Evolutionary conservation across 2,888 invertebrate species (phyloP).

Genomic region (Orthosia gracilis): DNA sequence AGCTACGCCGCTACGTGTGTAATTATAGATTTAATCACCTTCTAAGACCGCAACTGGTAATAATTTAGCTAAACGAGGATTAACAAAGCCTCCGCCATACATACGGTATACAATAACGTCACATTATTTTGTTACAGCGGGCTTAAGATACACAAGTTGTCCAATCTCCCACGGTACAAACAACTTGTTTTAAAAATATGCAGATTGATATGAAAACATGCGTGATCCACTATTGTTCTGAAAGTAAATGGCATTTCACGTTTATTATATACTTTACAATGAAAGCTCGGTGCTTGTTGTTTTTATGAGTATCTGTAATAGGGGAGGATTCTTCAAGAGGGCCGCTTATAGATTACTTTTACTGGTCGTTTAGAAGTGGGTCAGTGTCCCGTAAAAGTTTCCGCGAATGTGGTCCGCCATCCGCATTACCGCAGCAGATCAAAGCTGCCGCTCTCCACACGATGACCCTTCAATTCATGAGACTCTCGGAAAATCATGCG

Average conservation of each 20-base stretch:
- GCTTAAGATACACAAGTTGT: constrained; percentile 50
- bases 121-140: constrained; percentile 30
- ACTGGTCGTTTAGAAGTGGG: constrained; percentile 83
- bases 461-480: constrained; percentile 76
- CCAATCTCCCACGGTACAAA: constrained; percentile 57
- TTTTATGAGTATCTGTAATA: constrained; percentile 62
- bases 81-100: constrained; percentile 43
- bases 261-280: constrained; percentile 60
- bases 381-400: constrained; percentile 89
- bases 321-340: constrained; percentile 75
- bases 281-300: constrained; percentile 49
- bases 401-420: constrained; percentile 83
- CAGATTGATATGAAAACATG: too few relatives aligned
- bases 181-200: constrained; percentile 38
- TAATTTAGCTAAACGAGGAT: constrained; percentile 48
- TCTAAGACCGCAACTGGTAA: constrained; percentile 34
- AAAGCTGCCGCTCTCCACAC: constrained; percentile 80
- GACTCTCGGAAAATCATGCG: constrained; percentile 78
- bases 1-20: constrained; percentile 35
- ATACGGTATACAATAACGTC: constrained; percentile 35
- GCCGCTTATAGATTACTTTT: constrained; percentile 79
- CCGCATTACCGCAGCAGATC: constrained; percentile 83
- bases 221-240: constrained; percentile 33
- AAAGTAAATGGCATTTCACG: constrained; percentile 45
- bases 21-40: constrained; percentile 55